Conservation (phyloP, 2,797 vertebrate genomes). For the Cyclopterus lumpus region DNA sequence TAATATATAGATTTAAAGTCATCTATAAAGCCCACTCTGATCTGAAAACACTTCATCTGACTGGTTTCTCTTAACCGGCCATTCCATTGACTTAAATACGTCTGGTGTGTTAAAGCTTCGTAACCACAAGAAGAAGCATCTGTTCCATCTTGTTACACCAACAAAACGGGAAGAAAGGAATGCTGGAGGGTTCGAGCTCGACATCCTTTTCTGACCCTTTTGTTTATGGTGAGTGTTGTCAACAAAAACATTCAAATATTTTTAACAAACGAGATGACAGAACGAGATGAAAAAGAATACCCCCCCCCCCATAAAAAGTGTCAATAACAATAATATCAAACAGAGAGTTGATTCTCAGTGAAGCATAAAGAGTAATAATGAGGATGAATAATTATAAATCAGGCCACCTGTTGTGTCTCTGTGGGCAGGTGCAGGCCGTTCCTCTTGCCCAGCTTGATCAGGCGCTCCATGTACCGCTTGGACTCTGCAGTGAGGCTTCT, state of each 20-base stretch:
- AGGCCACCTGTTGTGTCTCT: slow-evolving; percentile 90
- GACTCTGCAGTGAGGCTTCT: slow-evolving; percentile 84
- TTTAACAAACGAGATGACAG: too few relatives aligned
- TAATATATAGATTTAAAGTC: too few relatives aligned
- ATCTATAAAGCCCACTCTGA: too few relatives aligned
- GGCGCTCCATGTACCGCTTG: slow-evolving; percentile 90
- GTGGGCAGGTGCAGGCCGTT: slow-evolving; percentile 92
- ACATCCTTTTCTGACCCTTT: neutral
- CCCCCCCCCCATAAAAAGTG: neutral
- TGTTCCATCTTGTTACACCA: neutral
- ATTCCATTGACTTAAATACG: neutral
- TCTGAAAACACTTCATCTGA: neutral
- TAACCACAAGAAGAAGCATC: neutral
- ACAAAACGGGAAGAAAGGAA: neutral
- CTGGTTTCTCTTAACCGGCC: neutral
- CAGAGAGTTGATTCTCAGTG: neutral
- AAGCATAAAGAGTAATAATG: neutral
- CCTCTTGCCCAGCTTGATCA: slow-evolving; percentile 90
- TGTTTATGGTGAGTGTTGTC: neutral
- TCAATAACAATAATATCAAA: neutral
- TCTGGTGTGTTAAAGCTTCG: neutral
- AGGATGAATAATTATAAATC: neutral
- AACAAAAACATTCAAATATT: too few relatives aligned
- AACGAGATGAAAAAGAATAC: neutral
- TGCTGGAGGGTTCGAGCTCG: neutral